Base-by-base conservation (phyloP, 2,888 invertebrate species). In the Hirtodrosophila alboralis region DNA sequence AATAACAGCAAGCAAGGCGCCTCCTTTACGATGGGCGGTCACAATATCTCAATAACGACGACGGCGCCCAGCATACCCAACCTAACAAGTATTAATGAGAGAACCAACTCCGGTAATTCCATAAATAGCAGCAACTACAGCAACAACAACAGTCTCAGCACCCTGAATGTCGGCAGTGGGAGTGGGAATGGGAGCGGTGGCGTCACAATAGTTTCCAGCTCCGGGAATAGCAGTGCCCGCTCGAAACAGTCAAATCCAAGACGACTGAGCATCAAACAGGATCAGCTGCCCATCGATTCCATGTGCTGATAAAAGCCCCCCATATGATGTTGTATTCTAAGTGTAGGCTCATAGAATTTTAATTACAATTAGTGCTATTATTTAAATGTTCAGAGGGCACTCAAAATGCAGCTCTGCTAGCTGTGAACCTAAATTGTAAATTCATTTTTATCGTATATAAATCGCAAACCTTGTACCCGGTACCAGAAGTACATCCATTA, bases 181-280 rank as follows among this genome's bases (percentile, higher is more conserved):
- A 58, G 66, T 10, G 62, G 61, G 34, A 69, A 47, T 14, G 58
- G 67, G 23, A 61, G 59, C 26, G 54, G 49, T 13, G 44, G 58
- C 14, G 47, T 27, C 54, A 61, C 41, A 13, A 36, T 37, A 13
- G 34, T 28, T 7, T 14, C 28, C 26, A 61, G 31, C 8, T 47
- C 56, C 4, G 60, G 62, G 43, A 73, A 56, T 52, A 72, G 64
- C 62, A 74, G 57, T 52, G 14, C 30, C 9, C 63, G 77, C 0
- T 47, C 57, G 13, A 87, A 86, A 69, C 65, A 79, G 52, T 71
- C 88, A 18, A 84, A 87, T 68, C 71, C 87, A 10, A 86, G 90
- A 45, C 87, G 90, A 59, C 79, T 90, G 71, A 90, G 90, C 73
- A 89, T 91, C 65, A 90, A 90, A 75, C 89, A 90, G 72, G 90